A percentile compares a stretch with the other conserved stretches of the same genome.
Conservation (phyloP, 2,797 vertebrate genomes). For the Dipus sagitta region DNA sequence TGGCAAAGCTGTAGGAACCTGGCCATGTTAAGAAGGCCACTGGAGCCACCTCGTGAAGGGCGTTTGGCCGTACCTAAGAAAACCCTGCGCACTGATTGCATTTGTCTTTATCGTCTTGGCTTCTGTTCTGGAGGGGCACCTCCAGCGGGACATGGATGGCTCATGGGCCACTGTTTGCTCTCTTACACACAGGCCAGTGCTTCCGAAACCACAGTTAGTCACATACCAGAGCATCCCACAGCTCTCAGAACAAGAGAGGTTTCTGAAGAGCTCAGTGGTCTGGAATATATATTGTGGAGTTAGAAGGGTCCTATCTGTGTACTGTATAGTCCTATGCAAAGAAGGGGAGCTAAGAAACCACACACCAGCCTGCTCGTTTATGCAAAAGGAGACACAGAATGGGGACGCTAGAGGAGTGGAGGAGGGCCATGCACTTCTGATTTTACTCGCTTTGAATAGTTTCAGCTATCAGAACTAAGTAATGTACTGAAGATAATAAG, state of each 20-base stretch:
- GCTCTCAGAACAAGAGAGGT: conserved; percentile 15
- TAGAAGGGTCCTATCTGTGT: neutral
- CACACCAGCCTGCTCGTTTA: neutral
- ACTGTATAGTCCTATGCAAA: neutral
- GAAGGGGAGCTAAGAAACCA: neutral
- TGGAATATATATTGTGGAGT: neutral
- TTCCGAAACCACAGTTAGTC: neutral
- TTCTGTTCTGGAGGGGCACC: neutral
- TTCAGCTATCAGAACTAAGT: conserved; percentile 30
- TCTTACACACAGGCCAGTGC: too few relatives aligned
- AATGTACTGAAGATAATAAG: neutral
- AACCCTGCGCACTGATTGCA: neutral
- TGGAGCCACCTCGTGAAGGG: neutral
- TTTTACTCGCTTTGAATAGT: neutral
- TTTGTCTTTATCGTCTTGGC: neutral
- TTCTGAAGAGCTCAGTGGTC: neutral
- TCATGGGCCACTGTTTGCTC: neutral
- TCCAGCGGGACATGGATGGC: neutral
- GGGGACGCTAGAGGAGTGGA: neutral
- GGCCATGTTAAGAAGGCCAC: too few relatives aligned
- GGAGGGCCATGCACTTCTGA: neutral
- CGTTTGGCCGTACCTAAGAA: neutral
- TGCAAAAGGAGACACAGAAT: neutral
- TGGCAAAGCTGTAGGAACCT: neutral
- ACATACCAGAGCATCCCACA: neutral